These are phyloP conservation scores for Propithecus deckenii DNA, from an alignment of 2,797 vertebrate species.

Conservation along the genomic window DNA sequence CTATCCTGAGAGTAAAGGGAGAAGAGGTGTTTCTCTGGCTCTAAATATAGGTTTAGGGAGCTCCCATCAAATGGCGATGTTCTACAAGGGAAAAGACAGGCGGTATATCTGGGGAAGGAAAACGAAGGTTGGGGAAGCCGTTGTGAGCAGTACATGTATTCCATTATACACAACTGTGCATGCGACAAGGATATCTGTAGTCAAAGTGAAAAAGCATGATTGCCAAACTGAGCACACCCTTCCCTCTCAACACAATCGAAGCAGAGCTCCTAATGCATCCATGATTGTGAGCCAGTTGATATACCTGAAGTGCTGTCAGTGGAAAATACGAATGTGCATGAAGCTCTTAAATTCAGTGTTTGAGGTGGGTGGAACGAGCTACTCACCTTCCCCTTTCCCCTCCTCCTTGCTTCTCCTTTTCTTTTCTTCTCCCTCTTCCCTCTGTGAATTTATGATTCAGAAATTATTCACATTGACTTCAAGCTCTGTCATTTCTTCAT, in stretches of 20 bases:
- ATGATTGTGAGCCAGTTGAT: not conserved
- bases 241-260: not conserved
- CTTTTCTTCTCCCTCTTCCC: not conserved
- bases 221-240: not conserved
- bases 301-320: not conserved
- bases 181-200: not conserved
- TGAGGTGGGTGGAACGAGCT: not conserved
- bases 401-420: not conserved
- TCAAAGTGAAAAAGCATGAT: not conserved
- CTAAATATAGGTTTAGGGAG: conserved; percentile 57
- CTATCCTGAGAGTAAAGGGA: conserved; percentile 27
- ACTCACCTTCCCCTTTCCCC: not conserved
- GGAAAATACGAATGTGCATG: not conserved
- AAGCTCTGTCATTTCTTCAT: conserved; percentile 53
- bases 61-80: conserved; percentile 23
- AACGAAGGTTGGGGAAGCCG: not conserved
- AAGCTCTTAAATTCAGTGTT: conserved; percentile 1
- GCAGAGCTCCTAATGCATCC: not conserved
- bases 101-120: conserved; percentile 12
- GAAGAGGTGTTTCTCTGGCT: conserved; percentile 27
- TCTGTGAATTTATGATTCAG: conserved; percentile 55
- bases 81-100: conserved; percentile 28
- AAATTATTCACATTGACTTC: conserved; percentile 63
- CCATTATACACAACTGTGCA: not conserved
- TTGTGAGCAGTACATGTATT: conserved; percentile 7